phyloP scores from a whole-genome alignment of 2,113 vertebrate genomes.

The Plecturocebus donacophilus region DNA sequence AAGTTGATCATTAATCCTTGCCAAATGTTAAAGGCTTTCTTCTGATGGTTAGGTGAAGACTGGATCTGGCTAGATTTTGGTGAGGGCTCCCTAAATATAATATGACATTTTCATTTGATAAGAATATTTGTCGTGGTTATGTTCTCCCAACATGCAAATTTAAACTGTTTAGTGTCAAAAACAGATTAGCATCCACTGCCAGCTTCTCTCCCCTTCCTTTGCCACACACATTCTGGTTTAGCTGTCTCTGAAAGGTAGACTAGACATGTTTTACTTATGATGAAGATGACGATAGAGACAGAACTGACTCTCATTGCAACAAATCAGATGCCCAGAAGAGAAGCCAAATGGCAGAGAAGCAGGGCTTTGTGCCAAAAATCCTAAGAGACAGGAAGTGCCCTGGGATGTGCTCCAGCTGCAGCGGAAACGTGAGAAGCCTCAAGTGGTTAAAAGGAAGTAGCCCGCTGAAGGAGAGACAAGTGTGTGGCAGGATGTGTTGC shows the following conservation, averaged over 20 bases:
- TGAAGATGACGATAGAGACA: conserved; percentile 52
- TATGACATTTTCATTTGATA: conserved; percentile 62
- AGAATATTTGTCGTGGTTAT: conserved; percentile 44
- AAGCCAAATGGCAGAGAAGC: conserved; percentile 2
- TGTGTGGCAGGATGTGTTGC: not conserved
- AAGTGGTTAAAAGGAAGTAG: conserved; percentile 50
- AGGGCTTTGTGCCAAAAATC: conserved; percentile 34
- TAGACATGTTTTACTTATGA: conserved; percentile 42
- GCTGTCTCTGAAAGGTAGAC: conserved; percentile 51
- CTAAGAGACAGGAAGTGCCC: not conserved
- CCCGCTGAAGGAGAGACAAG: not conserved
- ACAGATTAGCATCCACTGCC: not conserved
- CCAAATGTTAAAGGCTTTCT: not conserved
- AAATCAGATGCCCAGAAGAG: not conserved
- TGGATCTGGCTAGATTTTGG: not conserved
- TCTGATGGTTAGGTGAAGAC: not conserved
- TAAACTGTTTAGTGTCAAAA: conserved; percentile 72
- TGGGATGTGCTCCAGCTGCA: conserved; percentile 39
- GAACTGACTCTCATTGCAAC: conserved; percentile 47
- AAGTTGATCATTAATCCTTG: not conserved
- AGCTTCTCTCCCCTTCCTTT: not conserved
- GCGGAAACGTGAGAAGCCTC: conserved; percentile 31
- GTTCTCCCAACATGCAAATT: conserved; percentile 9
- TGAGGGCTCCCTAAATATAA: conserved; percentile 47
- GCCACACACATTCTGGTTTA: not conserved